Evolutionary conservation across 2,797 vertebrate species (phyloP), one percentile per base, ranked within the genome.

Genomic region (Dermochelys coriacea): DNA sequence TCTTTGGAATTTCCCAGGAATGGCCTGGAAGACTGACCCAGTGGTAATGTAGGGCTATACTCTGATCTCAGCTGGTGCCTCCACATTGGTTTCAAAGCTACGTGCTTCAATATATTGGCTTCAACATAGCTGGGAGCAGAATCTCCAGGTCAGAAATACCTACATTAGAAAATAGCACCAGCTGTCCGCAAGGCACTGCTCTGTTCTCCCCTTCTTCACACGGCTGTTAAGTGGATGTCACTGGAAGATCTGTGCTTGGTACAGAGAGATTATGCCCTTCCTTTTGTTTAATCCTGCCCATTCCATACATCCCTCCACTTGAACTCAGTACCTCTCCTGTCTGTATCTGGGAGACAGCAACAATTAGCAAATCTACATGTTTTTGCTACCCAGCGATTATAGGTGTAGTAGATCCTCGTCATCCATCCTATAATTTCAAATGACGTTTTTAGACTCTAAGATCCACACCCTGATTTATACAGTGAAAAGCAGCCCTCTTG

Each of bases 401-500:
- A 94, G 97, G 97, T 88, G 95, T 95, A 95, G 25, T 90, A 8
- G 0, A 84, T n/a, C 55, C 52, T 95, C 88, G 86, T 31, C 34
- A 50, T 15, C 83, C 86, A 81, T 90, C 85, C 61, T 88, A 49
- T 89, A 10, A 47, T 23, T 95, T 92, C 89, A 93, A 80, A 47
- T 90, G 82, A 37, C 55, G 82, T 34, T 12, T 74, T 86, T 52
- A 68, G 87, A 87, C 51, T 79, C 4, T 49, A 3, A 45, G 59
- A 27, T 89, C 47, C 95, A 94, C 96, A 14, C 96, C 96, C 90
- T 23, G 6, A 9, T 31, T 21, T 12, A 83, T 34, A 10, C 31
- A 21, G 82, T 96, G 89, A 96, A 97, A 97, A 97, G 94, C 84
- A 87, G 89, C 88, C 85, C 75, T 77, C 82, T 1, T 29, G 0